Evolutionary conservation across 2,113 vertebrate species (phyloP).

Genomic region (Notarius lentiginosus): DNA sequence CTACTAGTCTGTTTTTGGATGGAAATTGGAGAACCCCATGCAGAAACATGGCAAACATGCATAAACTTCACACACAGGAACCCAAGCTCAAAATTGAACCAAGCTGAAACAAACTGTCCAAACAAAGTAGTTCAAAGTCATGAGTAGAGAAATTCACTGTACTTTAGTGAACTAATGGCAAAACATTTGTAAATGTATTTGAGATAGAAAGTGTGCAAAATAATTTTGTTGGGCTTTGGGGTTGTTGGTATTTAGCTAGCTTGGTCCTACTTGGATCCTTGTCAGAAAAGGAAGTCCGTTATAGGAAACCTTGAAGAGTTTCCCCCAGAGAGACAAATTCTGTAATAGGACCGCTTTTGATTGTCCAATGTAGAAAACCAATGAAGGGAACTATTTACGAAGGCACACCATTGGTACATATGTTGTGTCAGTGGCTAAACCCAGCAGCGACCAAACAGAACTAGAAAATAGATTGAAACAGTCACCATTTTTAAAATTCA

Average conservation of each 20-base stretch:
- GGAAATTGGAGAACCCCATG: not conserved
- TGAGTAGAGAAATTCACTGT: no score
- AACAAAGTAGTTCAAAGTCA: not conserved
- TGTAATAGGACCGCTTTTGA: not conserved
- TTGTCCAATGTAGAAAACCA: not conserved
- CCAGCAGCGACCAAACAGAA: constrained; percentile 3
- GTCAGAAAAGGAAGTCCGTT: not conserved
- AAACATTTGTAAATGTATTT: not conserved
- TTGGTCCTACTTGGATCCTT: not conserved
- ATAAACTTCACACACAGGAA: not conserved
- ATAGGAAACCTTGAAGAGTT: not conserved
- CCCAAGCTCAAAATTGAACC: not conserved
- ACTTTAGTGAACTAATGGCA: not conserved
- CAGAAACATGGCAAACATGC: not conserved
- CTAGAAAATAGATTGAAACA: constrained; percentile 22
- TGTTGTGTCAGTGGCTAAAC: not conserved
- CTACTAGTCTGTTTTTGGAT: not conserved
- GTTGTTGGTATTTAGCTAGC: not conserved
- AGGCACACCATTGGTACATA: not conserved
- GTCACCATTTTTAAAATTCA: constrained; percentile 3
- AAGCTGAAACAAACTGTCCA: constrained; percentile 1
- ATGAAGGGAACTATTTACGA: not conserved
- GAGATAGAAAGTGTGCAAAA: not conserved
- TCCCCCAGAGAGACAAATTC: not conserved
- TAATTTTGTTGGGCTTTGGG: not conserved